Percentiles rank a stretch among this genome's conserved stretches.
These are phyloP conservation scores for Graptemys geographica DNA, from an alignment of 2,797 vertebrate species.

Conservation along the genomic window DNA sequence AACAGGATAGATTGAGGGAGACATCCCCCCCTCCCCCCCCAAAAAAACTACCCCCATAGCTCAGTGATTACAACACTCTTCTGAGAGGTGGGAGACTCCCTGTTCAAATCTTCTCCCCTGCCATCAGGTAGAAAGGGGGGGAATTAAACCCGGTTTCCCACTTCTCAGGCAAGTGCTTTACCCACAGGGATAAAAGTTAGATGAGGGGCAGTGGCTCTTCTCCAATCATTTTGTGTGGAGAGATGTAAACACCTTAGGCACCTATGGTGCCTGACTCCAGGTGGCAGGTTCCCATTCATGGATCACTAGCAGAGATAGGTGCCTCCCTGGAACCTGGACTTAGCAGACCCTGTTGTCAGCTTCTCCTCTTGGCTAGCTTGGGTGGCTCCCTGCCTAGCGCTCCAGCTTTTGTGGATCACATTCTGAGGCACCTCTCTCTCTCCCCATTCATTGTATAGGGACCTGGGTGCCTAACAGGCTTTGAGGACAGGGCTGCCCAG, in stretches of 20 bases:
- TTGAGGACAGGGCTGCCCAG: not conserved
- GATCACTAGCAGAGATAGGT: not conserved
- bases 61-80: not conserved
- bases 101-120: not conserved
- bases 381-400: not conserved
- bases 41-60: not conserved
- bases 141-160: not conserved
- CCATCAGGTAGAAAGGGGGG: not conserved
- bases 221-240: not conserved
- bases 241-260: not conserved
- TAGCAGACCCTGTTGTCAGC: not conserved
- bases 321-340: not conserved
- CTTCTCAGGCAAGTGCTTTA: not conserved
- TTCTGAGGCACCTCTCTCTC: not conserved
- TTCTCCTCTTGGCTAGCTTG: not conserved
- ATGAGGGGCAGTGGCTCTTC: not conserved
- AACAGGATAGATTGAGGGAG: not conserved
- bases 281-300: not conserved
- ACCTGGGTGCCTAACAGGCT: not conserved
- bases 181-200: not conserved
- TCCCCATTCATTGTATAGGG: not conserved
- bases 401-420: not conserved
- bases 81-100: not conserved
- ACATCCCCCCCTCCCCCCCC: fast-evolving
- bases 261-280: not conserved